phyloP scores from a whole-genome alignment of 2,888 invertebrate species.

The Caenorhabditis uteleia region DNA sequence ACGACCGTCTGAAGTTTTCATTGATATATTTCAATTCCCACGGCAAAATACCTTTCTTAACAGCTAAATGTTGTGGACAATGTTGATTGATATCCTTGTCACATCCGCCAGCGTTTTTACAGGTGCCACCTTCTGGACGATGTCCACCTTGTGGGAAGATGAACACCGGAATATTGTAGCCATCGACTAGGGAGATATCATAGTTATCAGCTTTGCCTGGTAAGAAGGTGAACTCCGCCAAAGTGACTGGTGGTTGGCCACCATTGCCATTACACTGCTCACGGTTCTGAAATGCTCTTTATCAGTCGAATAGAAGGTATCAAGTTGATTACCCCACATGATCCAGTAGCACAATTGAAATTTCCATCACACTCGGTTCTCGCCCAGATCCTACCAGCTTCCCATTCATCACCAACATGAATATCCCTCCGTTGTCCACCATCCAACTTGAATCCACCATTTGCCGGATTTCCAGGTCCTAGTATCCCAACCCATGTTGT shows the following conservation, averaged over 20 bases:
- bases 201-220: slow-evolving; percentile 72
- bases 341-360: slow-evolving; percentile 21
- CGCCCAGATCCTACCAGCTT: slow-evolving; percentile 14
- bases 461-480: slow-evolving; percentile 29
- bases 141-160: slow-evolving; percentile 39
- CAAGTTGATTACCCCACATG: slow-evolving; percentile 15
- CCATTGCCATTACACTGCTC: slow-evolving; percentile 71
- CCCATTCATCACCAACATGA: slow-evolving; percentile 15
- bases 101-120: slow-evolving; percentile 44
- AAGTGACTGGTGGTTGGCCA: slow-evolving; percentile 71
- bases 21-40: neutral
- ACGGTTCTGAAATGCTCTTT: slow-evolving; percentile 37
- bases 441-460: slow-evolving; percentile 14
- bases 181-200: slow-evolving; percentile 74
- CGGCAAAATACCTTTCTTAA: slow-evolving; percentile 7
- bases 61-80: slow-evolving; percentile 37
- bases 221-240: slow-evolving; percentile 72
- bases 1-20: slow-evolving; percentile 35
- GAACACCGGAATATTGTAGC: slow-evolving; percentile 70
- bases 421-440: neutral
- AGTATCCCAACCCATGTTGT: slow-evolving; percentile 56
- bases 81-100: slow-evolving; percentile 39
- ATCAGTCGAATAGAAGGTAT: too few relatives aligned
- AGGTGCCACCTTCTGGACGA: slow-evolving; percentile 5
- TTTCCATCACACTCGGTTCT: slow-evolving; percentile 23